Percentiles rank a stretch among this genome's conserved stretches.
Conservation (phyloP, 2,113 vertebrate species). For the Butastur rufipennis region DNA sequence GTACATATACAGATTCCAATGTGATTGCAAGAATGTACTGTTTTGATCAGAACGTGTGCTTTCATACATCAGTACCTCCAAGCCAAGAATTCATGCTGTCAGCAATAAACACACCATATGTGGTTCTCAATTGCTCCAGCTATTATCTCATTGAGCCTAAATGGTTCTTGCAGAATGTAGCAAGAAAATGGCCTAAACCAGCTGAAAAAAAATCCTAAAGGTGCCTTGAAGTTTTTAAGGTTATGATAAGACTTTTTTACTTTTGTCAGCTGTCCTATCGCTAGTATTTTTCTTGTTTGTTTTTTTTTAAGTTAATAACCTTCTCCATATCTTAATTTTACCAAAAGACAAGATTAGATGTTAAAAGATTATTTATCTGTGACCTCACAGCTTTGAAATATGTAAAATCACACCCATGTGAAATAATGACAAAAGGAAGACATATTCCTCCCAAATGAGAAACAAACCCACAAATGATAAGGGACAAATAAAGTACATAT, state of each 20-base stretch:
- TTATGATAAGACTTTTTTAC: neutral
- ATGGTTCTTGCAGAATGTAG: neutral
- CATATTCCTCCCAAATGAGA: neutral
- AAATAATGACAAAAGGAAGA: neutral
- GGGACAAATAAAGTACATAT: neutral
- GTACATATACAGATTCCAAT: neutral
- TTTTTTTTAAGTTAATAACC: neutral
- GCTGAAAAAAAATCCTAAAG: neutral
- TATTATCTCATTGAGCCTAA: neutral
- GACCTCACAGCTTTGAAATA: neutral
- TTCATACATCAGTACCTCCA: neutral
- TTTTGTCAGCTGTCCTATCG: neutral
- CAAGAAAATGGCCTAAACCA: neutral
- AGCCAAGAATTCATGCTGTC: neutral
- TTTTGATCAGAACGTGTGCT: neutral
- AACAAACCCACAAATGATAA: accelerated
- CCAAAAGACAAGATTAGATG: neutral
- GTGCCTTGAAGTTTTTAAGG: neutral
- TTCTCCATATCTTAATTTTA: neutral
- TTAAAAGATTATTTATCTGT: neutral
- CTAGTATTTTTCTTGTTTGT: neutral
- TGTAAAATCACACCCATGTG: neutral
- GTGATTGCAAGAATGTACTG: neutral
- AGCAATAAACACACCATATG: neutral
- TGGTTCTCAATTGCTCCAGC: neutral